These are phyloP conservation scores for Strigamia transsilvanica DNA, from an alignment of 2,888 invertebrate genomes.

Conservation along the genomic window DNA sequence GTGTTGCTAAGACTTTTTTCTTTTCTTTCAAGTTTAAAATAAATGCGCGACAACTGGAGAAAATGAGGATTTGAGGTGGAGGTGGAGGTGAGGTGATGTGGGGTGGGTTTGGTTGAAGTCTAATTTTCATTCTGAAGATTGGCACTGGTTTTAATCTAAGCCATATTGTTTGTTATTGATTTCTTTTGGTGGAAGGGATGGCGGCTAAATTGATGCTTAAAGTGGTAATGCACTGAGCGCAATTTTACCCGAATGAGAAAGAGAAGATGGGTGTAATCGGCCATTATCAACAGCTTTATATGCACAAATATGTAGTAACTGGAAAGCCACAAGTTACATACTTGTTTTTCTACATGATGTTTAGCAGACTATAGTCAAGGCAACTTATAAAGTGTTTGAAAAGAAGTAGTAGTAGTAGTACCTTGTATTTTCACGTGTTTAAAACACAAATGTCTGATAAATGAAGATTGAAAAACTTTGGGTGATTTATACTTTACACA, in stretches of 20 bases:
- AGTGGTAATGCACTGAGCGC: not conserved
- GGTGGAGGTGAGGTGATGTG: too few species aligned
- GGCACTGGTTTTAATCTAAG: slow-evolving; percentile 15
- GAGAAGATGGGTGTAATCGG: not conserved
- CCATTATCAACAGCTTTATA: not conserved
- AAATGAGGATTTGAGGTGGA: not conserved
- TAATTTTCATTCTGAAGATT: not conserved
- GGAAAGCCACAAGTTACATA: too few species aligned
- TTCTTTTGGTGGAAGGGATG: not conserved
- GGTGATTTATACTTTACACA: too few species aligned
- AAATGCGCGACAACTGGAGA: not conserved
- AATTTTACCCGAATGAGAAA: not conserved
- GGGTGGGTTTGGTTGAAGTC: slow-evolving; percentile 3
- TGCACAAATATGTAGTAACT: too few species aligned
- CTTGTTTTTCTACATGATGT: too few species aligned
- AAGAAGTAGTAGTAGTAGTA: too few species aligned
- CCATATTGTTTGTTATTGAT: slow-evolving; percentile 7
- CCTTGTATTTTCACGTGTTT: too few species aligned
- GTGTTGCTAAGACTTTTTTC: not conserved
- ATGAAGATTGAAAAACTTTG: too few species aligned
- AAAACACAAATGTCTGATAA: too few species aligned
- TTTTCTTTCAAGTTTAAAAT: not conserved
- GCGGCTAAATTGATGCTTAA: not conserved
- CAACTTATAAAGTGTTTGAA: too few species aligned
- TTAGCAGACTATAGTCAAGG: too few species aligned